phyloP scores from a whole-genome alignment of 2,113 vertebrate species.

The Crocuta crocuta region DNA sequence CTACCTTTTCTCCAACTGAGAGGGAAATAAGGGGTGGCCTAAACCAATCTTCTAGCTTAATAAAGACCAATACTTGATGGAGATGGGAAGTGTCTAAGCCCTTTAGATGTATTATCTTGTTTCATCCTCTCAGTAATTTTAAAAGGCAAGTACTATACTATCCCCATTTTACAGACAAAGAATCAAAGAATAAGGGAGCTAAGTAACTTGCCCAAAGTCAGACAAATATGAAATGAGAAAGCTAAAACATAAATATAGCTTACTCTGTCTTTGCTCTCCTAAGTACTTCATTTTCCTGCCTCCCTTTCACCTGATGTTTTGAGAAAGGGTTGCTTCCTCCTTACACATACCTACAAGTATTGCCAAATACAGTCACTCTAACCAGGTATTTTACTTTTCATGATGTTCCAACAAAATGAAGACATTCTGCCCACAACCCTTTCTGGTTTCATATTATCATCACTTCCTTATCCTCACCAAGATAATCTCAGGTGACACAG shows the following conservation, averaged over 20 bases:
- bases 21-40: background rate
- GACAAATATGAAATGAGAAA: background rate
- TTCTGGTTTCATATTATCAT: background rate
- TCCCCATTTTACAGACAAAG: background rate
- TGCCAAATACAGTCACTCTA: background rate
- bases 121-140: background rate
- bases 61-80: background rate
- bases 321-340: background rate
- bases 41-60: background rate
- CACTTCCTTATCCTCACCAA: background rate
- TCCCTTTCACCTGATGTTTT: background rate
- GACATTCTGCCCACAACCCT: background rate
- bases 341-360: background rate
- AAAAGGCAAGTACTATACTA: background rate
- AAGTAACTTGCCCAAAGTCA: background rate
- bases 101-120: background rate
- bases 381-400: background rate
- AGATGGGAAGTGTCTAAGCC: background rate
- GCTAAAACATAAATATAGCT: background rate
- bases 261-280: background rate
- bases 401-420: background rate
- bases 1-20: background rate
- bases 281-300: background rate
- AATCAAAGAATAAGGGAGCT: background rate
- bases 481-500: background rate